Evolutionary conservation across 2,888 invertebrate genomes (phyloP).

Genomic region (Xylota segnis): DNA sequence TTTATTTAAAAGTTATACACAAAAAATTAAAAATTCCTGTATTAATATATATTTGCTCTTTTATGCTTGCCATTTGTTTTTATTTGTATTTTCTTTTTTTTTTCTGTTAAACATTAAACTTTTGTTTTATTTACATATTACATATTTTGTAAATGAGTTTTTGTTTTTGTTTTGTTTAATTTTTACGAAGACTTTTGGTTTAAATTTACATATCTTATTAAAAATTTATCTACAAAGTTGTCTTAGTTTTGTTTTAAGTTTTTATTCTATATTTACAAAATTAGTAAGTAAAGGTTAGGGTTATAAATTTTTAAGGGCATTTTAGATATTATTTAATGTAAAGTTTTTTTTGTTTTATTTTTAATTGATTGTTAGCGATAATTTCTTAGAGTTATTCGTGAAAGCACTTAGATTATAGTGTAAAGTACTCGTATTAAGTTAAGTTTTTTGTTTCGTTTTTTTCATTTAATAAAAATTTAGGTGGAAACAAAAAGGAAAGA

Average conservation of each 20-base stretch:
- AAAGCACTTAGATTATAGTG: slow-evolving; percentile 69
- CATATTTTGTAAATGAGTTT: slow-evolving; percentile 53
- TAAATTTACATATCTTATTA: slow-evolving; percentile 51
- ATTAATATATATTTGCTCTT: slow-evolving; percentile 53
- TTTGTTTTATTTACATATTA: slow-evolving; percentile 40
- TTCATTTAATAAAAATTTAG: not conserved
- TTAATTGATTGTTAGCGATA: slow-evolving; percentile 72
- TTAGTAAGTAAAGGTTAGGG: not conserved
- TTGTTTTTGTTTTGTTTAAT: not conserved
- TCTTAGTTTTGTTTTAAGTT: slow-evolving; percentile 15
- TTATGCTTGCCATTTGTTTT: slow-evolving; percentile 34
- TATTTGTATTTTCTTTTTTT: slow-evolving; percentile 30
- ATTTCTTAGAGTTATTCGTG: slow-evolving; percentile 52
- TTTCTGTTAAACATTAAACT: slow-evolving; percentile 52
- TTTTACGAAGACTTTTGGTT: slow-evolving; percentile 71
- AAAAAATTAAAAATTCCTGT: slow-evolving; percentile 67
- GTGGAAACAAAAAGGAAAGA: slow-evolving; percentile 2
- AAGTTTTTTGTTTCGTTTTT: slow-evolving; percentile 12
- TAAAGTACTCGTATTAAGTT: slow-evolving; percentile 5
- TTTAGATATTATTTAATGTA: slow-evolving; percentile 40
- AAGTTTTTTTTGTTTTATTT: slow-evolving; percentile 11
- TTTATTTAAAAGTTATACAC: slow-evolving; percentile 29
- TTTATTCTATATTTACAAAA: slow-evolving; percentile 37
- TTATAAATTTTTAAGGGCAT: not conserved
- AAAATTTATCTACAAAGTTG: slow-evolving; percentile 52